Conservation (phyloP, 2,888 invertebrate genomes). For the Rotaria magnacalcarata region DNA sequence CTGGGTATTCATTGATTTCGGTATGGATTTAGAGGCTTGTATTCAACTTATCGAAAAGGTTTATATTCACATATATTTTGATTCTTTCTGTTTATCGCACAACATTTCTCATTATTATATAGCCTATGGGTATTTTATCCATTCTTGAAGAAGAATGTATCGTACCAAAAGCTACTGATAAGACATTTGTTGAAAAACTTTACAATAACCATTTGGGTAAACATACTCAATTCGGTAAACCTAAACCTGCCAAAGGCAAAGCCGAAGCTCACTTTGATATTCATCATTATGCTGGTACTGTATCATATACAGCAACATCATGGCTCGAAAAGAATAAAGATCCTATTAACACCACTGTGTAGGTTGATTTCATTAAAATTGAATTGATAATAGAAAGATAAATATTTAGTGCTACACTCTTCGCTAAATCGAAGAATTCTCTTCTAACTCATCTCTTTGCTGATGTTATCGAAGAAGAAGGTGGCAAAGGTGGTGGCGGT, state of each 20-base stretch:
- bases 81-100: too few species aligned
- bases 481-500: constrained; percentile 61
- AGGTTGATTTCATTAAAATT: too few species aligned
- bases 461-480: constrained; percentile 54
- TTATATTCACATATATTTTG: neutral
- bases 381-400: too few species aligned
- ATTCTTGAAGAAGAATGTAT: constrained; percentile 99
- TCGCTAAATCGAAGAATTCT: constrained; percentile 21
- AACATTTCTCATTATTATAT: constrained; percentile 60
- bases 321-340: constrained; percentile 99
- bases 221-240: constrained; percentile 90
- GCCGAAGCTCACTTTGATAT: constrained; percentile 95
- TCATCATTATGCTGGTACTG: constrained; percentile 97
- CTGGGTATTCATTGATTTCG: constrained; percentile 93
- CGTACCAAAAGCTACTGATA: constrained; percentile 99
- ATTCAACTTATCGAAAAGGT: constrained; percentile 71
- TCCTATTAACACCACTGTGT: constrained; percentile 95
- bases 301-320: constrained; percentile 67
- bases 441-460: constrained; percentile 31
- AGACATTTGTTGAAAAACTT: constrained; percentile 95
- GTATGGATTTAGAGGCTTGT: constrained; percentile 89
- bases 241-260: constrained; percentile 73
- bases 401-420: neutral
- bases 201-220: constrained; percentile 98
- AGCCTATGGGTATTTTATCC: constrained; percentile 99